Evolutionary conservation across 2,888 invertebrate species (phyloP).

Genomic region (Mythimna vitellina): DNA sequence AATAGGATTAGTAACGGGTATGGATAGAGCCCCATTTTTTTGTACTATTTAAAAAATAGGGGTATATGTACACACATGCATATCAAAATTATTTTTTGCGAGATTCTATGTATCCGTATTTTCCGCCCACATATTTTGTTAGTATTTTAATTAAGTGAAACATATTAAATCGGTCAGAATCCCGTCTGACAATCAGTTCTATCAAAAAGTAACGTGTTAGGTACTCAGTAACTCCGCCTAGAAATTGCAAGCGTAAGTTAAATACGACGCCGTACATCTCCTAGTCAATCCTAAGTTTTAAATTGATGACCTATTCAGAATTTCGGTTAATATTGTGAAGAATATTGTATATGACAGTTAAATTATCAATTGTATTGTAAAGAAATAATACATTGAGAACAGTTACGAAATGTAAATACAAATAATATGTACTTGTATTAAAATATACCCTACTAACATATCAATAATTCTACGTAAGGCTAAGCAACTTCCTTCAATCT

Average conservation of each 20-base stretch:
- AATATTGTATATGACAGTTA: background rate
- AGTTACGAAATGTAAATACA: background rate
- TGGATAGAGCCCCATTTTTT: too few relatives aligned
- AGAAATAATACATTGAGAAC: background rate
- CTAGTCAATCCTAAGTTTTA: background rate
- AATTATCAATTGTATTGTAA: background rate
- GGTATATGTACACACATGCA: background rate
- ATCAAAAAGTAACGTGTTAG: background rate
- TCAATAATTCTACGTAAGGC: background rate
- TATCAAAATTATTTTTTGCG: background rate
- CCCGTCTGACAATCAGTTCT: background rate
- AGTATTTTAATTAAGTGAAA: background rate
- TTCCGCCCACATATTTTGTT: background rate
- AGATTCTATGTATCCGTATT: background rate
- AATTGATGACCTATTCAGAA: background rate
- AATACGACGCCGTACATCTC: too few relatives aligned
- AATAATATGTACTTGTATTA: background rate
- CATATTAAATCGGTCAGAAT: background rate
- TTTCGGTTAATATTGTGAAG: background rate
- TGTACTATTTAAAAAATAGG: too few relatives aligned
- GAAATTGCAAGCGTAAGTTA: background rate
- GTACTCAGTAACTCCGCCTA: background rate
- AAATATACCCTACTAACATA: slow-evolving; percentile 3
- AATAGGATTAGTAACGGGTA: too few relatives aligned
- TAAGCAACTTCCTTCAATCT: slow-evolving; percentile 16